phyloP scores from a whole-genome alignment of 2,888 invertebrate species.

The Capitulum mitella region DNA sequence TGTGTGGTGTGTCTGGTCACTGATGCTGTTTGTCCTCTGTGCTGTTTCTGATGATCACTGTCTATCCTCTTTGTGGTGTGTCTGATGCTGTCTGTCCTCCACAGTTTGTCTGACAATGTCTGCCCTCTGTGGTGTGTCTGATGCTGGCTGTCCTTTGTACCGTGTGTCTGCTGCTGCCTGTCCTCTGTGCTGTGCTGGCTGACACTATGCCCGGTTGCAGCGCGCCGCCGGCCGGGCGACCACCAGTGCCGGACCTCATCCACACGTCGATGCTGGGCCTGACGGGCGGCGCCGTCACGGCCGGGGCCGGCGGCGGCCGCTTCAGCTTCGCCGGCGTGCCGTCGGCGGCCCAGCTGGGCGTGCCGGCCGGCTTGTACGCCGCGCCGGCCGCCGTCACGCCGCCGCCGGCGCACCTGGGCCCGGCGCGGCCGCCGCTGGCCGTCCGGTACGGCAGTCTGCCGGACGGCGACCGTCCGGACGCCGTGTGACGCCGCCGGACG shows the following conservation, averaged over 20 bases:
- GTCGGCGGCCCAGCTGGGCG: too few species aligned
- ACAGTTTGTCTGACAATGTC: too few species aligned
- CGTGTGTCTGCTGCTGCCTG: too few species aligned
- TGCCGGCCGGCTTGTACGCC: not conserved
- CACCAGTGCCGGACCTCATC: not conserved
- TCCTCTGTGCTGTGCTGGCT: too few species aligned
- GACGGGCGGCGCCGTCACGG: not conserved
- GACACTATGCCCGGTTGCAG: not conserved
- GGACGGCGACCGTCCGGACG: not conserved
- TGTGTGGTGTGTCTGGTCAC: too few species aligned
- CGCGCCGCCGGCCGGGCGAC: not conserved
- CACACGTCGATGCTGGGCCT: not conserved
- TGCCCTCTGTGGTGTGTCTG: too few species aligned
- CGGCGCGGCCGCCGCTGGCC: slow-evolving; percentile 8
- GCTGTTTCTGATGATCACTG: too few species aligned
- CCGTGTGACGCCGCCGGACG: not conserved
- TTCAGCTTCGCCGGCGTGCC: not conserved
- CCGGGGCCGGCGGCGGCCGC: not conserved
- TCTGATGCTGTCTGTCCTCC: too few species aligned
- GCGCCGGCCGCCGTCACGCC: slow-evolving; percentile 1
- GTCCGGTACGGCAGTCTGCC: slow-evolving; percentile 6
- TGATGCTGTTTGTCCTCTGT: too few species aligned
- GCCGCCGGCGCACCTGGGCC: not conserved
- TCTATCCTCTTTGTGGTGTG: too few species aligned
- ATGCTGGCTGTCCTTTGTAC: too few species aligned